These are phyloP conservation scores for Brienomyrus longianalis DNA, from an alignment of 2,113 vertebrate genomes.

Conservation along the genomic window DNA sequence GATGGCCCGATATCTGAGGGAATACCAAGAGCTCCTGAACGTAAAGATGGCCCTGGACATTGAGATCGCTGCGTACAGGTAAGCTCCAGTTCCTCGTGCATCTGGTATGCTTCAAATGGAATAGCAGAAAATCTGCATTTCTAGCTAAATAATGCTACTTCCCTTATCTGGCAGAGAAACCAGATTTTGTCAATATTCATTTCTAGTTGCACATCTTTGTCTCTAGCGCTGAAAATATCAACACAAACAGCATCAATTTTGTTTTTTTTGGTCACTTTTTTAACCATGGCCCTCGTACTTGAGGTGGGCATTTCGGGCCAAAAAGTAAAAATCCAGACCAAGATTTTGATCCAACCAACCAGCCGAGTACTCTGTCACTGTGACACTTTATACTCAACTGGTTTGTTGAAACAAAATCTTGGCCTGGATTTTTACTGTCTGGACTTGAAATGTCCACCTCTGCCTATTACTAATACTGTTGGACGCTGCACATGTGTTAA, in stretches of 20 bases:
- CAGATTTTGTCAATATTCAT: not conserved
- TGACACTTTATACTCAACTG: not conserved
- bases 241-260: not conserved
- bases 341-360: not conserved
- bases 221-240: not conserved
- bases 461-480: not conserved
- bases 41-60: slow-evolving; percentile 73
- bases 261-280: not conserved
- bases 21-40: slow-evolving; percentile 56
- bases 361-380: not conserved
- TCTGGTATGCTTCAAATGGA: not conserved
- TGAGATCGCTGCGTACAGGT: slow-evolving; percentile 70
- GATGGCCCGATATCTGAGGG: slow-evolving; percentile 59
- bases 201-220: not conserved
- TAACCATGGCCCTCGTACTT: not conserved
- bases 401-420: not conserved
- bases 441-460: not conserved
- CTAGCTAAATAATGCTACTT: not conserved
- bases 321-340: not conserved
- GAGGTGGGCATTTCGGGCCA: not conserved
- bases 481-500: not conserved
- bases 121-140: not conserved
- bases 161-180: not conserved
- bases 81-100: not conserved
- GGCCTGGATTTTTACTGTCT: not conserved